These are phyloP conservation scores for Hartigia nigra DNA, from an alignment of 2,888 invertebrate genomes.

Conservation along the genomic window DNA sequence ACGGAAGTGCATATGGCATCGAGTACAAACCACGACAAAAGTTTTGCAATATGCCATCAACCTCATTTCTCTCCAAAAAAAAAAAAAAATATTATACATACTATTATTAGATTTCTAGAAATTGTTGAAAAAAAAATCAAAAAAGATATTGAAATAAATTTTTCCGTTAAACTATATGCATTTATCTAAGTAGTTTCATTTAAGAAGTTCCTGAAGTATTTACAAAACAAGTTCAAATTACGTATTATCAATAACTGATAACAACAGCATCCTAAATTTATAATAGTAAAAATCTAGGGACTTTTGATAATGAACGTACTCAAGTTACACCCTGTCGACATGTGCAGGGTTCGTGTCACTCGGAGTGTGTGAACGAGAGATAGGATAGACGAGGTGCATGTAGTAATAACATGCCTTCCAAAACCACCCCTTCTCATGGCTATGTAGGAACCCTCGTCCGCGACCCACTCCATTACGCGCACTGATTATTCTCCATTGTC, in stretches of 20 bases:
- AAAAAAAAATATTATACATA: not conserved
- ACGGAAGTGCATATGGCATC: not conserved
- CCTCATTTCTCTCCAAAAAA: not conserved
- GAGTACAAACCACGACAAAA: not conserved
- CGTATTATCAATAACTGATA: not conserved
- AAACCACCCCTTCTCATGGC: conserved; percentile 25
- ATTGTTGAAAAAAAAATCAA: no score
- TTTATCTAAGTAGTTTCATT: not conserved
- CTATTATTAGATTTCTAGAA: not conserved
- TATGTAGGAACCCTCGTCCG: conserved; percentile 1
- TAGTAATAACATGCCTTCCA: conserved; percentile 44
- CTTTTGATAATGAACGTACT: not conserved
- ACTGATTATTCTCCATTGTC: conserved; percentile 49
- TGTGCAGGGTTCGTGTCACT: not conserved
- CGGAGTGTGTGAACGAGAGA: conserved; percentile 42
- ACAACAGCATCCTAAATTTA: not conserved
- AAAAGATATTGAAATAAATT: not conserved
- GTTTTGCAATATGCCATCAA: not conserved
- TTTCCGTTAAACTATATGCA: not conserved
- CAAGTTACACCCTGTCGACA: not conserved
- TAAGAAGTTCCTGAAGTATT: not conserved
- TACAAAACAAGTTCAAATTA: no score
- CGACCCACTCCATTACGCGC: conserved; percentile 42
- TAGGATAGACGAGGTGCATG: conserved; percentile 41
- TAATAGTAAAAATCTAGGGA: not conserved